Base-by-base conservation (phyloP, 2,113 vertebrate genomes). In the Tinamus guttatus region DNA sequence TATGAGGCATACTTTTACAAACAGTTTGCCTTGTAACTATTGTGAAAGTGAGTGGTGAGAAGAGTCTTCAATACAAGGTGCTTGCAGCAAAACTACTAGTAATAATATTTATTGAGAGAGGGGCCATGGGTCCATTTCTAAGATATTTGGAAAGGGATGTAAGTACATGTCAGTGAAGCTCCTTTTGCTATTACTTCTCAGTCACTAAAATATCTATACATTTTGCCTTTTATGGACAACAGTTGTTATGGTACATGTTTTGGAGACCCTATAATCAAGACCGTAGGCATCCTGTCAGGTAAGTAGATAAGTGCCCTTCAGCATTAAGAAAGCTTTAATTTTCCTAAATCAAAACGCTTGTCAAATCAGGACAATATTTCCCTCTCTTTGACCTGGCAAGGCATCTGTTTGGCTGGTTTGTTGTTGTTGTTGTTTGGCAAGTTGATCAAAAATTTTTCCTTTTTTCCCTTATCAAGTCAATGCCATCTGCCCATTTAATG, bases 181-280 rank as follows among this genome's bases (percentile, higher is more conserved):
- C 25, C 60, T n/a, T 8, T 64, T 36, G 22, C 15, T 64, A 9
- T 40, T 28, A n/a, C 34, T 64, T 51, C 15, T 16, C 67, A 65
- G n/a, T 36, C 34, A 73, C n/a, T 81, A 38, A 58, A 67, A 62
- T 41, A 70, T 2, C 21, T n/a, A 1, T 27, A 24, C 5, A 7
- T 73, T 69, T 54, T 68, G 43, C 12, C 30, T 70, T 0, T 38
- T 15, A 34, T 63, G 22, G 41, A 11, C 16, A 87, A 9, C 7
- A 78, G 8, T 27, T 56, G 41, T 69, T 70, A 52, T 0, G 40
- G 32, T 36, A 36, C 16, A 4, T 25, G 14, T 40, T 51, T 63
- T 0, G 0, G 41, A 85, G 15, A 7, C 27, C 14, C 6, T 1
- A 0, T 22, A n/a, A 16, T 13, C 38, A 68, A 71, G 86, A 24